These are phyloP conservation scores for Heliconius ethilla DNA, from an alignment of 2,888 invertebrate species.

Conservation along the genomic window DNA sequence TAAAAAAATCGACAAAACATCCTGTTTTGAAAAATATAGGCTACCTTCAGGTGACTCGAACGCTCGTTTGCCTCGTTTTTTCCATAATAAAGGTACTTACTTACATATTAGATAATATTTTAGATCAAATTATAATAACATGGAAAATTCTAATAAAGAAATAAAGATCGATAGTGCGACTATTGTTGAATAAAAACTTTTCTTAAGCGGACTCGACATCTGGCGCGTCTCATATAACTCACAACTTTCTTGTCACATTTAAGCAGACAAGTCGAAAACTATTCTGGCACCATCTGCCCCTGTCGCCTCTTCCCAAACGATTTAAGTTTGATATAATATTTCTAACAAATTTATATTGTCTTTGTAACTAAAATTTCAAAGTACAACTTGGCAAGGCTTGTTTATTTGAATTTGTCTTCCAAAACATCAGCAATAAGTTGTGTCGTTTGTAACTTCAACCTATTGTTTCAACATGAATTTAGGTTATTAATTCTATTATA, in stretches of 20 bases:
- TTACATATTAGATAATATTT: too few relatives aligned
- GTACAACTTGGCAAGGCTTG: conserved; percentile 10
- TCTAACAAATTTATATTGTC: conserved; percentile 26
- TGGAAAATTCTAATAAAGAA: neutral
- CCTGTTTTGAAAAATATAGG: too few relatives aligned
- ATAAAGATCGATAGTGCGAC: neutral
- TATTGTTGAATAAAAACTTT: conserved; percentile 25
- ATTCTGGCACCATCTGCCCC: conserved; percentile 50
- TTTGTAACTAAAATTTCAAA: conserved; percentile 23
- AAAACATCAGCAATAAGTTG: conserved; percentile 9
- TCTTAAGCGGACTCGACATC: conserved; percentile 37
- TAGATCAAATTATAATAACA: neutral
- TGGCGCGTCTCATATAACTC: conserved; percentile 50
- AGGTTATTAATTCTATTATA: neutral
- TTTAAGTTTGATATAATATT: conserved; percentile 39
- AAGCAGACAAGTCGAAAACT: conserved; percentile 52
- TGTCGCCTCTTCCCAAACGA: conserved; percentile 43
- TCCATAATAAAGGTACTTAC: too few relatives aligned
- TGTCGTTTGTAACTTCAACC: conserved; percentile 7
- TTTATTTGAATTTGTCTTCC: conserved; percentile 13
- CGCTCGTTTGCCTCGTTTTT: too few relatives aligned
- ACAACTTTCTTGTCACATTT: conserved; percentile 52
- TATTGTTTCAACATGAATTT: conserved; percentile 8
- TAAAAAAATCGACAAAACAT: too few relatives aligned
- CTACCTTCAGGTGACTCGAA: too few relatives aligned